Conservation (phyloP, 2,113 vertebrate genomes). For the Gasterosteus aculeatus region DNA sequence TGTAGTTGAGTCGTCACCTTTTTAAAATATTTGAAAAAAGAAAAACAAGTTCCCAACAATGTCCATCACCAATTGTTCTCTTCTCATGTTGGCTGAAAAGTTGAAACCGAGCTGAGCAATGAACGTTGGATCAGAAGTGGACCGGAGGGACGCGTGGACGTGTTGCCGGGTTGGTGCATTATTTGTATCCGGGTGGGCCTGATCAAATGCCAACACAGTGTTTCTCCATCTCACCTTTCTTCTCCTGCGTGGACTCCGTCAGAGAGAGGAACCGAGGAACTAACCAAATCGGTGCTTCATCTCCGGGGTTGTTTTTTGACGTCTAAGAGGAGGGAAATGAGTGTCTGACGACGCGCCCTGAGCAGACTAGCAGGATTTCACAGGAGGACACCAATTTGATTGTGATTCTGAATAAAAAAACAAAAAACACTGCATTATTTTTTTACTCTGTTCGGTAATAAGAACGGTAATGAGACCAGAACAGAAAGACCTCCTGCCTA, state of each 20-base stretch:
- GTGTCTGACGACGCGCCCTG: neutral
- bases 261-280: neutral
- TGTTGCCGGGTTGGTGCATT: conserved; percentile 1
- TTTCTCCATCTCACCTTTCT: neutral
- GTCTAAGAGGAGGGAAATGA: conserved; percentile 26
- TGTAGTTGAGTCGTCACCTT: too few species aligned
- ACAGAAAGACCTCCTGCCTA: conserved; percentile 21
- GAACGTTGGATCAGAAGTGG: neutral
- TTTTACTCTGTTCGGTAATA: conserved; percentile 13
- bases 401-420: conserved; percentile 7
- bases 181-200: neutral
- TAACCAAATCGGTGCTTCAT: conserved; percentile 1
- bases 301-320: conserved; percentile 37
- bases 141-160: neutral
- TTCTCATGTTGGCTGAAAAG: conserved; percentile 17
- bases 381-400: conserved; percentile 17
- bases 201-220: neutral
- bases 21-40: too few species aligned
- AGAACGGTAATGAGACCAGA: conserved; percentile 35
- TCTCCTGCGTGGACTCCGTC: neutral
- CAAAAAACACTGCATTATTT: neutral
- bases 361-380: conserved; percentile 12
- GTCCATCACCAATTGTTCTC: too few species aligned
- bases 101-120: conserved; percentile 13
- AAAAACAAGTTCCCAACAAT: too few species aligned